A percentile compares a stretch with the other conserved stretches of the same genome.
These are phyloP conservation scores for Dicycla oo DNA, from an alignment of 2,888 invertebrate genomes.

Conservation along the genomic window DNA sequence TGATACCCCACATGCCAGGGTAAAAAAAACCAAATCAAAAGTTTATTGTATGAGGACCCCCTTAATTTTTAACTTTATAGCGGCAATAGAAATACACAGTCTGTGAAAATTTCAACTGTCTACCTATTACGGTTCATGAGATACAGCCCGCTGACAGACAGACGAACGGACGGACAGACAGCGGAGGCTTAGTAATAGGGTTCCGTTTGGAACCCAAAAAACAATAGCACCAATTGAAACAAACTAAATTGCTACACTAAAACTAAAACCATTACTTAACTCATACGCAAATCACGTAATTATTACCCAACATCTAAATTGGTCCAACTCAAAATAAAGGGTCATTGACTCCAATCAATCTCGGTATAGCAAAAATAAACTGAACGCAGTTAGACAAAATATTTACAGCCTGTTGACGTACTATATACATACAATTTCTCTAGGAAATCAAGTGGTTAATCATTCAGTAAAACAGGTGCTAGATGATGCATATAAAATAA, in stretches of 20 bases:
- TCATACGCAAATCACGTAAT: slow-evolving; percentile 59
- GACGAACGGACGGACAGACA: no score
- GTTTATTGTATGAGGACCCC: no score
- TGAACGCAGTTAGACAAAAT: slow-evolving; percentile 55
- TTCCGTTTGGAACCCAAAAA: no score
- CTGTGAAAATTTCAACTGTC: no score
- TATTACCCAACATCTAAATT: slow-evolving; percentile 56
- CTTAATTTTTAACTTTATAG: no score
- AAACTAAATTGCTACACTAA: slow-evolving; percentile 24
- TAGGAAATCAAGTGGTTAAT: slow-evolving; percentile 61
- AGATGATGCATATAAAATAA: slow-evolving; percentile 56
- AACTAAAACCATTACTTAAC: slow-evolving; percentile 23
- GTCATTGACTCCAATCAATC: slow-evolving; percentile 64
- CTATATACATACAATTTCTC: slow-evolving; percentile 64
- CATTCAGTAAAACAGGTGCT: slow-evolving; percentile 62
- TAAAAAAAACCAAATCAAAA: no score
- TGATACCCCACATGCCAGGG: no score
- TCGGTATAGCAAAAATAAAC: slow-evolving; percentile 64
- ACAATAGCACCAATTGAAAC: slow-evolving; percentile 4
- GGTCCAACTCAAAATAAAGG: slow-evolving; percentile 52
- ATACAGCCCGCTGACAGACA: no score
- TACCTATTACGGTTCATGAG: no score
- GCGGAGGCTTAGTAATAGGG: no score
- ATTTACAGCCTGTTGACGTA: slow-evolving; percentile 66
- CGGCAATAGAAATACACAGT: no score